Evolutionary conservation across 2,888 invertebrate genomes (phyloP).

Genomic region (Portevinia maculata): DNA sequence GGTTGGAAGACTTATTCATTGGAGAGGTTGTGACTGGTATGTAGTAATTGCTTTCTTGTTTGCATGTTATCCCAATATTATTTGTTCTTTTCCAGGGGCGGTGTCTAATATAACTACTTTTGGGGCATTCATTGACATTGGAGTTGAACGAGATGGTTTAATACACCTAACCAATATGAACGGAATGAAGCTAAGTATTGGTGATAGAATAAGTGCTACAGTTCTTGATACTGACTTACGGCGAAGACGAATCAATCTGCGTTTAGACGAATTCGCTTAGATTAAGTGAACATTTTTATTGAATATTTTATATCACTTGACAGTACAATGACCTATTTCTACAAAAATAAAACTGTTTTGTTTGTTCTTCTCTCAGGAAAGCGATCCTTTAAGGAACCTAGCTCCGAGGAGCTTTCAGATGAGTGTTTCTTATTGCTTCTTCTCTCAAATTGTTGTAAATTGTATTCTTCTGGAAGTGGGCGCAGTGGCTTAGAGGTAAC

Average conservation of each 20-base stretch:
- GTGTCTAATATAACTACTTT: conserved; percentile 94
- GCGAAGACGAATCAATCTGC: conserved; percentile 85
- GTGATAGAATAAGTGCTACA: conserved; percentile 88
- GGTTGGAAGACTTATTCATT: conserved; percentile 86
- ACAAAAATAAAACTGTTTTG: too few species aligned
- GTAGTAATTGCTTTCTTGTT: not conserved
- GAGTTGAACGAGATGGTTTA: conserved; percentile 88
- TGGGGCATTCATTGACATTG: conserved; percentile 95
- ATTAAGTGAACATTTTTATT: not conserved
- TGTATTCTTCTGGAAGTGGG: too few species aligned
- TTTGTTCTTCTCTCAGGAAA: too few species aligned
- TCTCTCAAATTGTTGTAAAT: too few species aligned
- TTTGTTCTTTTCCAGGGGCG: conserved; percentile 85
- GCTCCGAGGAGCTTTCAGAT: too few species aligned
- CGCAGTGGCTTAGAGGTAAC: too few species aligned
- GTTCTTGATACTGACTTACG: conserved; percentile 85
- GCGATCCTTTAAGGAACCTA: too few species aligned
- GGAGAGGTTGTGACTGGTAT: conserved; percentile 87
- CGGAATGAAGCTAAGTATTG: conserved; percentile 85
- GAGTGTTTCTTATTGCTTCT: too few species aligned
- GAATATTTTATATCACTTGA: not conserved
- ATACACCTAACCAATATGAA: conserved; percentile 87
- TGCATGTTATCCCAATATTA: not conserved
- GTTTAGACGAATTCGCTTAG: conserved; percentile 80
- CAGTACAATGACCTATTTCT: too few species aligned